Evolutionary conservation across 1,140 invertebrate species (phyloP).

Genomic region (Mactra quadrangularis): DNA sequence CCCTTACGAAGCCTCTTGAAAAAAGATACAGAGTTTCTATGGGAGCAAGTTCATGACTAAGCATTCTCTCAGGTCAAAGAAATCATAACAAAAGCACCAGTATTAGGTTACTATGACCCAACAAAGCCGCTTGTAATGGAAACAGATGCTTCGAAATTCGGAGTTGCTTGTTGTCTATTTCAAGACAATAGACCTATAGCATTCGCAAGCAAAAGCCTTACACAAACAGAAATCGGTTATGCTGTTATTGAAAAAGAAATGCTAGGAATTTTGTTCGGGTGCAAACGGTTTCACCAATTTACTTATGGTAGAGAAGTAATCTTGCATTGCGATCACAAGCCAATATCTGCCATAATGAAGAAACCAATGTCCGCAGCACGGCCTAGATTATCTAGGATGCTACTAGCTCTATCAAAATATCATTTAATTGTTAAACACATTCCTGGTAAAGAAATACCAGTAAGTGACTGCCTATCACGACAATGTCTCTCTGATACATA

Average conservation of each 20-base stretch:
- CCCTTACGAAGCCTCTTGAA: conserved; percentile 62
- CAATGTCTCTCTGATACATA: conserved; percentile 32
- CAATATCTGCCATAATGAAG: conserved; percentile 80
- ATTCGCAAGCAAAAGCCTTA: conserved; percentile 82
- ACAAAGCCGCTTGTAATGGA: conserved; percentile 35
- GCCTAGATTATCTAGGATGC: conserved; percentile 82
- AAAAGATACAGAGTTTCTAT: conserved; percentile 45
- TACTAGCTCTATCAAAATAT: conserved; percentile 81
- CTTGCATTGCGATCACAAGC: conserved; percentile 79
- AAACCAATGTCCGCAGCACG: conserved; percentile 74
- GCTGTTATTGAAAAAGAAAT: conserved; percentile 84
- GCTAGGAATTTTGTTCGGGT: conserved; percentile 83
- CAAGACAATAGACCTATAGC: conserved; percentile 79
- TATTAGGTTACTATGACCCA: conserved; percentile 44
- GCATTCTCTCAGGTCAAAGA: conserved; percentile 53
- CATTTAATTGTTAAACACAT: conserved; percentile 81
- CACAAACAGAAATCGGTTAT: conserved; percentile 82
- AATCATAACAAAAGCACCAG: conserved; percentile 46
- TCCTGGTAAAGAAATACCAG: conserved; percentile 81
- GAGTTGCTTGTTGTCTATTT: conserved; percentile 31
- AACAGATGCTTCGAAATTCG: conserved; percentile 56
- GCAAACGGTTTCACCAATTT: conserved; percentile 75
- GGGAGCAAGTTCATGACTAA: conserved; percentile 56
- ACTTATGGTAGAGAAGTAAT: conserved; percentile 33
- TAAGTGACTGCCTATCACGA: conserved; percentile 74